Conservation (phyloP, 2,888 invertebrate genomes). For the Lepidocyrtoides sp. region DNA sequence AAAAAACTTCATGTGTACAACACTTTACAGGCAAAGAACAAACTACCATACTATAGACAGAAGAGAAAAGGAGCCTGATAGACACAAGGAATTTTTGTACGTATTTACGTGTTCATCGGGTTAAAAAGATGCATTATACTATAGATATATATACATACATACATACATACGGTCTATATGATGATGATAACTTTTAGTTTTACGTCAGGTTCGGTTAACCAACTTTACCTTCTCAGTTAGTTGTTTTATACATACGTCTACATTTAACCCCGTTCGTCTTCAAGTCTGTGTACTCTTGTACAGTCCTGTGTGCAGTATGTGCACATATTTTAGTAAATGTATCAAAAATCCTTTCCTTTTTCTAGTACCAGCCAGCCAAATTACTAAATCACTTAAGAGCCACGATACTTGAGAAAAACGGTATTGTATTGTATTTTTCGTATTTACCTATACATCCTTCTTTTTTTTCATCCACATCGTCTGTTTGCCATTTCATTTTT, state of each 20-base stretch:
- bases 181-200: slow-evolving; percentile 14
- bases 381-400: slow-evolving; percentile 41
- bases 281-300: neutral
- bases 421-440: slow-evolving; percentile 39
- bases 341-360: neutral
- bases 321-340: slow-evolving; percentile 27
- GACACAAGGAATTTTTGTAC: slow-evolving; percentile 18
- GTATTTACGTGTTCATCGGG: slow-evolving; percentile 31
- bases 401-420: slow-evolving; percentile 13
- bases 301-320: neutral
- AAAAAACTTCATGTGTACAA: neutral
- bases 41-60: neutral
- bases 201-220: slow-evolving; percentile 46
- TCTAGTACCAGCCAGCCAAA: slow-evolving; percentile 37
- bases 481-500: slow-evolving; percentile 59
- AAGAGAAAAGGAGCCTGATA: slow-evolving; percentile 17
- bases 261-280: slow-evolving; percentile 53
- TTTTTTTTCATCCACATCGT: slow-evolving; percentile 17
- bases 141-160: neutral
- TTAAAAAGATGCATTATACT: too few relatives aligned
- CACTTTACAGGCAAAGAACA: neutral
- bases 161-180: neutral
- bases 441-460: neutral
- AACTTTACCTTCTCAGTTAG: slow-evolving; percentile 28
- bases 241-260: slow-evolving; percentile 7